These are phyloP conservation scores for Saccostrea cuccullata DNA, from an alignment of 1,140 invertebrate genomes.

Conservation along the genomic window DNA sequence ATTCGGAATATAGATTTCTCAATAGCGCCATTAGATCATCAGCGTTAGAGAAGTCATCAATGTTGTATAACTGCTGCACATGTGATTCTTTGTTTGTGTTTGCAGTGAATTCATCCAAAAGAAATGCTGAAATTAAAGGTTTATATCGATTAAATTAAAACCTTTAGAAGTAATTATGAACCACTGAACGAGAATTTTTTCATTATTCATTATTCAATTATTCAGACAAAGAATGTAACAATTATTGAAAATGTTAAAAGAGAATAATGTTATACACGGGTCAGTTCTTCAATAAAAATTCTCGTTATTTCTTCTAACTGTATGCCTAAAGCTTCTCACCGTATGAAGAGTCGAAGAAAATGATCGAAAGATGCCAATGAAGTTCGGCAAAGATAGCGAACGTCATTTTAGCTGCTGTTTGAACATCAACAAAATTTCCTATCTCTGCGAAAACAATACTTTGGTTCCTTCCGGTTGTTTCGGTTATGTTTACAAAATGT, in stretches of 20 bases:
- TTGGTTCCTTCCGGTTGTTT: not conserved
- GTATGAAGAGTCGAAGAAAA: not conserved
- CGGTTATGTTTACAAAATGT: not conserved
- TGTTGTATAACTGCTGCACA: not conserved
- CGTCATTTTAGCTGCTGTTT: not conserved
- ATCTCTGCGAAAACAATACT: not conserved
- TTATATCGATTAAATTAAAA: not conserved
- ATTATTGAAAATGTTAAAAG: not conserved
- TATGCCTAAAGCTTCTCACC: not conserved
- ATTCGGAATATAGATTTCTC: not conserved
- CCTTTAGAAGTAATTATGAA: too few species aligned
- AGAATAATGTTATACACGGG: too few species aligned
- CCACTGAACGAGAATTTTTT: not conserved
- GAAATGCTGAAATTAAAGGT: not conserved
- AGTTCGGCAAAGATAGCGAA: not conserved
- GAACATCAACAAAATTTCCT: not conserved
- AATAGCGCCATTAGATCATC: not conserved
- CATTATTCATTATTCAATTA: not conserved
- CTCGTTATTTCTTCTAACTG: not conserved
- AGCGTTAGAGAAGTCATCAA: not conserved
- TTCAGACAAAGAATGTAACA: not conserved
- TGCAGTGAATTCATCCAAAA: constrained; percentile 1
- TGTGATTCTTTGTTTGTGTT: not conserved
- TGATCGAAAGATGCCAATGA: not conserved
- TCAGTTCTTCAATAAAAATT: too few species aligned